Evolutionary conservation across 2,113 vertebrate species (phyloP).

Genomic region (Rhinopomastus cyanomelas): DNA sequence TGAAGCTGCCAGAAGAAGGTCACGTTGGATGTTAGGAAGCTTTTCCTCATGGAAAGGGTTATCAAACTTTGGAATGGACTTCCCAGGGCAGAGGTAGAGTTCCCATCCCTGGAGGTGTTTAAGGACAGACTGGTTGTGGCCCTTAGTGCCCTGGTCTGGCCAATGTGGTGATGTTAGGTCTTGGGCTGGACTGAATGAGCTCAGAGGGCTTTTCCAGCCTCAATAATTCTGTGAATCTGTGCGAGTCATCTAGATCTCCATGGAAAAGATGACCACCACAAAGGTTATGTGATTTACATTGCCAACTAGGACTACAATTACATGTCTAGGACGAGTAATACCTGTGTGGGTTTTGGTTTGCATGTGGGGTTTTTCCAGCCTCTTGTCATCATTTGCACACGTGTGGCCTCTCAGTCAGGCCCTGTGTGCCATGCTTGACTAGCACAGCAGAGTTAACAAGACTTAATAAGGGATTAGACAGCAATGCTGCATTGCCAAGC

Average conservation of each 20-base stretch:
- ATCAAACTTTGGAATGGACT: too few relatives aligned
- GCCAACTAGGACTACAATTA: background rate
- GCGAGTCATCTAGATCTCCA: background rate
- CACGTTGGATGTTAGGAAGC: too few relatives aligned
- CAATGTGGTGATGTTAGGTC: too few relatives aligned
- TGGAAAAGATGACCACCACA: background rate
- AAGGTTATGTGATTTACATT: background rate
- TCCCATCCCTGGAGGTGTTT: too few relatives aligned
- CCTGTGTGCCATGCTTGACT: background rate
- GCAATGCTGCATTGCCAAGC: background rate
- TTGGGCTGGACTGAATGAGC: too few relatives aligned
- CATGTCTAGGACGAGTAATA: background rate
- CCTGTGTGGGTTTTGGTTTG: fast-evolving
- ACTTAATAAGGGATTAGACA: background rate
- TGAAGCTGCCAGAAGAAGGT: too few relatives aligned
- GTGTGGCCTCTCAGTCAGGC: background rate
- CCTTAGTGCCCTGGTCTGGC: too few relatives aligned
- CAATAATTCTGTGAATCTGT: too few relatives aligned
- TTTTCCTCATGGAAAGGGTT: too few relatives aligned
- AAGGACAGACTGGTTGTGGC: too few relatives aligned
- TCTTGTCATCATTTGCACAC: background rate
- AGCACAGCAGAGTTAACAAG: background rate
- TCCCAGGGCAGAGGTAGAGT: too few relatives aligned
- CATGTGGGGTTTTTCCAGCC: background rate
- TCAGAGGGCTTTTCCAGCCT: too few relatives aligned